Base-by-base conservation (phyloP, 1,140 invertebrate genomes). In the Orius insidiosus region DNA sequence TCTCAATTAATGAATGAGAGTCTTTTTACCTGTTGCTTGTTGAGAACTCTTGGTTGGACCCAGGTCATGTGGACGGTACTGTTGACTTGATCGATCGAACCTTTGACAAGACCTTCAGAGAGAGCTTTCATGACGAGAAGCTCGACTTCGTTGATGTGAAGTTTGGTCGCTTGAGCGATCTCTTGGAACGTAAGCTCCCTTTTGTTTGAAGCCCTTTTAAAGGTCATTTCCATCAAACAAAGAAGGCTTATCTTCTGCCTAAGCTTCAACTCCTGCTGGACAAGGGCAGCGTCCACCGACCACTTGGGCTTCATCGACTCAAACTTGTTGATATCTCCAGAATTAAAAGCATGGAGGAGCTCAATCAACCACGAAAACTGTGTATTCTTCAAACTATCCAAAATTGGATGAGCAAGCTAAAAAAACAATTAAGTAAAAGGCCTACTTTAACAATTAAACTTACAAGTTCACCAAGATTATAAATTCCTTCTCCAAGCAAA, bases 41-140 rank as follows among this genome's bases (percentile, higher is more conserved):
- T 80, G 1, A 95, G 64, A 6, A 95, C 90, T 53, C 92, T 69
- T 1, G 90, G 90, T 62, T 94, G 89, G 13, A 95, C 82, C 87
- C 86, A 92, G 14, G 76, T 82, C 69, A 90, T 79, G 59, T 83
- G 76, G 5, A 89, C 80, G 47, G 71, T 79, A 46, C 69, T 63
- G 11, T 77, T 74, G 2, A 97, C 89, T 67, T 98, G 88, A 69
- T 98, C 93, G 55, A 98, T 98, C 39, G 80, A 80, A 10, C 95
- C 95, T 50, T 80, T 77, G 2, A 99, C 85, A 1, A 99, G 70
- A 37, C 85, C 86, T 54, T 96, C 77, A n/a, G 90, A 86, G 18
- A 98, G 61, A 0, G 95, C 95, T 65, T 96, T 95, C 95, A 98
- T 99, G 2, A 98, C 86, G 8, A 98, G 68, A 48, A 95, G 67